These are phyloP conservation scores for Tupiocoris notatus DNA, from an alignment of 2,888 invertebrate genomes.

Conservation along the genomic window DNA sequence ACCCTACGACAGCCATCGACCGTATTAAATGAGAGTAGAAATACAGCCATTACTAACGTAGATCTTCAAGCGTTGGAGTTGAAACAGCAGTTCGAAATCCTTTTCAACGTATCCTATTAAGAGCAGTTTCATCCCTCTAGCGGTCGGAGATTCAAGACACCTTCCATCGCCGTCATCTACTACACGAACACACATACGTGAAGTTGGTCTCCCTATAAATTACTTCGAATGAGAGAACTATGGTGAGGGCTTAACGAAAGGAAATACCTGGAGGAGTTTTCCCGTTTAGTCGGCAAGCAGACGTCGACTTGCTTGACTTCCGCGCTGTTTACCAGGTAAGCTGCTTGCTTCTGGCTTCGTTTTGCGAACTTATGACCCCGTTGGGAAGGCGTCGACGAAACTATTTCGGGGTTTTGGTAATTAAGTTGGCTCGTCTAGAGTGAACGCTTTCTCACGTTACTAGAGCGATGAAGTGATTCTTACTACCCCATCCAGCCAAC, in stretches of 20 bases:
- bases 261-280: not conserved
- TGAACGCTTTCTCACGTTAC: not conserved
- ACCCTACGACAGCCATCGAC: conserved; percentile 8
- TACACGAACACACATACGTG: not conserved
- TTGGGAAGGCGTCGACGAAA: conserved; percentile 6
- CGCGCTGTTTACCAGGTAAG: conserved; percentile 20
- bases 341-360: not conserved
- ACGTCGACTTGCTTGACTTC: not conserved
- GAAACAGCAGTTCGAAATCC: not conserved
- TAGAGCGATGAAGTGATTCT: conserved; percentile 14
- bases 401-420: conserved; percentile 24
- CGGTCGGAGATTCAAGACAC: not conserved
- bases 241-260: not conserved
- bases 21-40: conserved; percentile 30
- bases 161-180: not conserved
- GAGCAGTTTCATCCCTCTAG: not conserved
- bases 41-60: conserved; percentile 36
- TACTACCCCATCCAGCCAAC: not conserved
- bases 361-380: conserved; percentile 20
- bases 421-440: conserved; percentile 18
- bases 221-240: not conserved
- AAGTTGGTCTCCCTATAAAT: not conserved
- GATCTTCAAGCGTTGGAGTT: conserved; percentile 19
- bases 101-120: not conserved
- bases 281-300: not conserved